Conservation (phyloP, 2,888 invertebrate genomes). For the Andrena bicolor region DNA sequence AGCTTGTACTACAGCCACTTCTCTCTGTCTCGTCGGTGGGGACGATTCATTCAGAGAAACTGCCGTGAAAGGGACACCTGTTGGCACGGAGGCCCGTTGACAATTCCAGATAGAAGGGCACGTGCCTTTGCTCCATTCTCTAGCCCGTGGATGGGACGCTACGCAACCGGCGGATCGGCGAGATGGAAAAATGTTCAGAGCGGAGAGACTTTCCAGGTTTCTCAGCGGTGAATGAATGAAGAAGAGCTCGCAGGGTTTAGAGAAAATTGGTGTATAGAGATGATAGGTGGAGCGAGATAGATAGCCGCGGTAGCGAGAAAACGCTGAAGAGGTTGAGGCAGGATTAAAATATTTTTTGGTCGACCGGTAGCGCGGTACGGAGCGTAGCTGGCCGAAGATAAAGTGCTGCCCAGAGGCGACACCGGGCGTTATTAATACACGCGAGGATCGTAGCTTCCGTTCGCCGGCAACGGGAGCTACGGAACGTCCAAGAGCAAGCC, state of each 20-base stretch:
- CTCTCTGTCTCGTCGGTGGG: conserved; percentile 78
- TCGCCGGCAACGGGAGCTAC: conserved; percentile 44
- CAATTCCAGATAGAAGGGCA: conserved; percentile 83
- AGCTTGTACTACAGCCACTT: conserved; percentile 82
- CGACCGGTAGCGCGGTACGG: conserved; percentile 70
- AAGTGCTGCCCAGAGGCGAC: conserved; percentile 85
- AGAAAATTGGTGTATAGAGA: not conserved
- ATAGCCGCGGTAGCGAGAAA: not conserved
- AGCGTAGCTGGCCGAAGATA: conserved; percentile 80
- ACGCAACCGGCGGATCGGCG: not conserved
- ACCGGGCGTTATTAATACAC: conserved; percentile 84
- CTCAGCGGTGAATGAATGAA: too few species aligned
- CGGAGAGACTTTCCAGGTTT: too few species aligned
- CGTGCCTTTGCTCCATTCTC: conserved; percentile 58
- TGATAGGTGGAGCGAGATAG: not conserved
- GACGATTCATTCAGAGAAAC: conserved; percentile 85
- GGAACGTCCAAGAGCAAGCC: conserved; percentile 10
- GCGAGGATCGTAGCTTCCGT: conserved; percentile 83
- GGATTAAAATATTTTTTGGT: conserved; percentile 78
- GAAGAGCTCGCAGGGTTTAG: too few species aligned
- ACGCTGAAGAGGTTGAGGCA: conserved; percentile 49
- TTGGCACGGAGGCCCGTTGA: conserved; percentile 81
- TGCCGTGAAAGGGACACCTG: conserved; percentile 85
- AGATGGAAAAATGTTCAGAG: not conserved
- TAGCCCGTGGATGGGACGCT: not conserved